phyloP scores from a whole-genome alignment of 35 echinoderm and acorn worm genomes.

The Heliocidaris tuberculata region DNA sequence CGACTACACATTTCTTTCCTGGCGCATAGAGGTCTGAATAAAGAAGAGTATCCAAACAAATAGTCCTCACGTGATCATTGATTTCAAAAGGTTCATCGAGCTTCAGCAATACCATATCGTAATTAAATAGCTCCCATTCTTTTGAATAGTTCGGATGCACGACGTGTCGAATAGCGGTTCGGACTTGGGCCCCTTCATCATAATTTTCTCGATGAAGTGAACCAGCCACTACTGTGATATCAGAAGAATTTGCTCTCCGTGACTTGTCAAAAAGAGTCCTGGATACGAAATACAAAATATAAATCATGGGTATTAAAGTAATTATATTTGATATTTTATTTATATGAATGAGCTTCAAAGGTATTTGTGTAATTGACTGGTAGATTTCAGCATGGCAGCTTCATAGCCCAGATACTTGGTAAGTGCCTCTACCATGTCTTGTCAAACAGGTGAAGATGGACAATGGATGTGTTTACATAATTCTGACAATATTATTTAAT shows the following conservation, averaged over 20 bases:
- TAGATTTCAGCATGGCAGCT: too few species aligned
- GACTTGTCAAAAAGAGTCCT: neutral
- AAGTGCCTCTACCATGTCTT: too few species aligned
- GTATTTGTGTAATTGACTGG: too few species aligned
- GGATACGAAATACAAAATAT: neutral
- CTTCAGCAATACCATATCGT: conserved; percentile 24
- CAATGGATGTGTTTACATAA: too few species aligned
- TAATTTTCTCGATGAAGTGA: neutral
- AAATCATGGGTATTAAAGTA: too few species aligned
- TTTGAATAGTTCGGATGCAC: conserved; percentile 15
- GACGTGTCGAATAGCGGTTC: neutral
- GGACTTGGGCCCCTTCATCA: conserved; percentile 21
- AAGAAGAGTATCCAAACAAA: conserved; percentile 12
- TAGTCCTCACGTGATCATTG: neutral
- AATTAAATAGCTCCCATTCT: neutral
- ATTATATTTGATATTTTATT: too few species aligned
- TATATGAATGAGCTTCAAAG: too few species aligned
- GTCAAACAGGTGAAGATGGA: too few species aligned
- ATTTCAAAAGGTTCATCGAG: neutral
- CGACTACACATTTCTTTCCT: conserved; percentile 18
- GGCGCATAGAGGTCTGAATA: neutral
- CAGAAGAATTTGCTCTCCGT: neutral
- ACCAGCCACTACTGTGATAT: conserved; percentile 29
- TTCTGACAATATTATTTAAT: too few species aligned
- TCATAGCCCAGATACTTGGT: too few species aligned